Evolutionary conservation across 2,888 invertebrate species (phyloP), one percentile per base, ranked within the genome.

Genomic region (Drosophila putrida): DNA sequence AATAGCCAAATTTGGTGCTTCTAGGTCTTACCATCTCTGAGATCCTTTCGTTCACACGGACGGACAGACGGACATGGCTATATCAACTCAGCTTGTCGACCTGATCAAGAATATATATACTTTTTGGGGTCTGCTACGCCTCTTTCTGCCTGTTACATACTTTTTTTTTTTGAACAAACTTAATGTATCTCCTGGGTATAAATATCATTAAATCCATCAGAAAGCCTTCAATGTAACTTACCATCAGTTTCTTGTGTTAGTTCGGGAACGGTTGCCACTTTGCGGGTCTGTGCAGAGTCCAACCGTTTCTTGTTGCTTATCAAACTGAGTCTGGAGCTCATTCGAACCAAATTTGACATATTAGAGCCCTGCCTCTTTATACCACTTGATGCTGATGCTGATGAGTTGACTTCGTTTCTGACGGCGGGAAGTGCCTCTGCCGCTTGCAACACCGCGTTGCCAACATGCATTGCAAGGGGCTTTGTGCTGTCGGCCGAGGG

Each of bases 281-380:
- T 92, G 9, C 87, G 89, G 61, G 78, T 88, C 38, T 91, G 83
- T 54, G 88, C 91, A 25, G 91, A 91, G 50, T 92, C 92, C 4
- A 83, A 78, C 0, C 91, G 85, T 68, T 90, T 91, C 61, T 91
- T 91, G 25, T 90, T 91, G 61, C 84, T 84, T 0, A 91, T 62
- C 31, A 92, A 66, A 47, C 91, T 91, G 31, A 91, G 81, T 28
- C 90, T 80, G 0, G 92, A 92, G 31, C 91, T 87, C 82, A 91
- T 90, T 4, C 91, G 88, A n/a, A 91, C 75, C 13, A 91, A 61
- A 0, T 67, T 85, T 20, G 90, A 85, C 71, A 90, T 77, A 4
- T 88, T 90, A 0, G 90, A 91, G 0, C 89, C 81, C 60, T 91
- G 91, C 0, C 90, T 78, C 44, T 89, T 90, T 0, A 82, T 28